Conservation (phyloP, 2,888 invertebrate genomes). For the Caenorhabditis becei region DNA sequence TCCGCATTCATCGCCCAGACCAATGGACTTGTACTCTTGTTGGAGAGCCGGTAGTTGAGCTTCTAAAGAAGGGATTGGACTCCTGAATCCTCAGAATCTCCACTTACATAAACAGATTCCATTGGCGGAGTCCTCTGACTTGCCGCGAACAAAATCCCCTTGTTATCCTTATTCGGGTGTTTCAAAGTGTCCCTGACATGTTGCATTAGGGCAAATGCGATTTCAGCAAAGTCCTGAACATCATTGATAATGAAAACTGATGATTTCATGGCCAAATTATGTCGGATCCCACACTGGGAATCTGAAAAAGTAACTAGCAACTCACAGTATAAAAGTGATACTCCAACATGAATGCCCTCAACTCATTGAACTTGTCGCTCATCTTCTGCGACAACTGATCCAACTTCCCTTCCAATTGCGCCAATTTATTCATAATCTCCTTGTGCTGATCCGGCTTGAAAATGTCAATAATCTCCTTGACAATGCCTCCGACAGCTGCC, state of each 20-base stretch:
- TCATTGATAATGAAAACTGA: too few relatives aligned
- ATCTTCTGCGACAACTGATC: conserved; percentile 28
- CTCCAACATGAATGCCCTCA: conserved; percentile 32
- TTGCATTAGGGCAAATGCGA: background rate
- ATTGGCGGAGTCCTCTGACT: background rate
- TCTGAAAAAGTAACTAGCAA: background rate
- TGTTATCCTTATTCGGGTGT: background rate
- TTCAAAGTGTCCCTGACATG: background rate
- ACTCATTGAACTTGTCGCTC: conserved; percentile 23
- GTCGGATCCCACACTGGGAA: too few relatives aligned
- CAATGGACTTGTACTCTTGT: conserved; percentile 11
- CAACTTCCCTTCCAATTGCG: background rate
- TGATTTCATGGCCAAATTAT: too few relatives aligned
- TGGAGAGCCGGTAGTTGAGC: background rate
- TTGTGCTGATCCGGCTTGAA: conserved; percentile 1
- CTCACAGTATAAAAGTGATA: conserved; percentile 29
- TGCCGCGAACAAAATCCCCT: background rate
- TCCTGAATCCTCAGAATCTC: too few relatives aligned
- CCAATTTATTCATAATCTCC: background rate
- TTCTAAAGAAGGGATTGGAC: background rate
- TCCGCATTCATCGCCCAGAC: conserved; percentile 39
- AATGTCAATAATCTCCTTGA: background rate
- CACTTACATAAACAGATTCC: background rate
- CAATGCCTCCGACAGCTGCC: background rate
- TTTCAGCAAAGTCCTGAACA: conserved; percentile 5